Evolutionary conservation across 2,888 invertebrate genomes (phyloP), one percentile per base, ranked within the genome.

Genomic region (Acronicta aceris): DNA sequence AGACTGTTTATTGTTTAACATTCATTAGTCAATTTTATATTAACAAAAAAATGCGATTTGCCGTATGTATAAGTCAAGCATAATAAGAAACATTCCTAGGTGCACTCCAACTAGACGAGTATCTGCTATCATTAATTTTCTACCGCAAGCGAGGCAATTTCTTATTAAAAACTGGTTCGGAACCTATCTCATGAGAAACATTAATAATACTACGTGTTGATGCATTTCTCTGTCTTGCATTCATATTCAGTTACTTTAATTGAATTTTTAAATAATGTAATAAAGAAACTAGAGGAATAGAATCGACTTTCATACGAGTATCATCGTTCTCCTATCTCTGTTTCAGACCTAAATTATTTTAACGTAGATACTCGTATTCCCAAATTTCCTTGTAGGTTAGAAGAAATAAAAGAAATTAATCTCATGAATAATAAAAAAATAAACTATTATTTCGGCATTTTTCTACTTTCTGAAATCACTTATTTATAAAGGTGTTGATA

Each of bases 121-220:
- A 79, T 81, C 79, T 83, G 76, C 81, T 82, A 85, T 86, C 83
- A 86, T 87, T 86, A 85, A 88, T 89, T 79, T 74, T 86, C 83
- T 83, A 81, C 79, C 71, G 76, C 82, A 81, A 81, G 81, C 70
- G 75, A 69, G 65, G 81, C 81, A 83, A 87, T 89, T 88, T 87
- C 84, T 84, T 85, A 83, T 80, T 84, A 85, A 88, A 87, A 88
- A 88, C 88, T 86, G 83, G 88, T 88, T 86, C 79, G 73, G 76
- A 76, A 70, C 71, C 76, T 76, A 78, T 76, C 71, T 78, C 68
- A 75, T 71, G 79, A 77, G 78, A 81, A 80, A 78, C 71, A 78
- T 78, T 61, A 75, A 81, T 83, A 78, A 75, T 79, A 74, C 70
- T 70, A 74, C 57, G 54, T 60, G 61, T 65, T 71, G 67, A 59